A percentile compares a stretch with the other conserved stretches of the same genome.
Evolutionary conservation across 2,888 invertebrate genomes (phyloP).

Genomic region (Pandemis cinnamomeana): DNA sequence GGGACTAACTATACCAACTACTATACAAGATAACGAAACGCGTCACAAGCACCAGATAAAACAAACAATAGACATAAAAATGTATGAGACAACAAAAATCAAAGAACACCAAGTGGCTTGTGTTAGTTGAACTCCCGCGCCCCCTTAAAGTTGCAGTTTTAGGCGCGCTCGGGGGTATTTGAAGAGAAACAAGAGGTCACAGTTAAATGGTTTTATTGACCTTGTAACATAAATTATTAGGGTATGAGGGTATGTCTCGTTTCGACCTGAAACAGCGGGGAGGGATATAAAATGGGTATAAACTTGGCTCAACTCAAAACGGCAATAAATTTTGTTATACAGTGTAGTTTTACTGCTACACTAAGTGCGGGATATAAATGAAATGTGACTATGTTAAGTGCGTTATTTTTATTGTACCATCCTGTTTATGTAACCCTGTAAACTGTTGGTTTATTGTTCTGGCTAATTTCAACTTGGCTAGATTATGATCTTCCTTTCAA

Average conservation of each 20-base stretch:
- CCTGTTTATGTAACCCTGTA: conserved; percentile 1
- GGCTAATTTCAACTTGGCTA: not conserved
- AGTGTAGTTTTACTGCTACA: conserved; percentile 38
- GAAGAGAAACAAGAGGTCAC: conserved; percentile 16
- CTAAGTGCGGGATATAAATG: conserved; percentile 37
- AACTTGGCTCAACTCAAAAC: conserved; percentile 44
- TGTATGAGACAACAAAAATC: conserved; percentile 41
- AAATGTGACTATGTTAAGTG: conserved; percentile 38
- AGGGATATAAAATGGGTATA: conserved; percentile 53
- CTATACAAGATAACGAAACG: conserved; percentile 36
- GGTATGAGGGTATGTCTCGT: conserved; percentile 54
- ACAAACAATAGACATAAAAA: conserved; percentile 40
- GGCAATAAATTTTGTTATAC: conserved; percentile 42
- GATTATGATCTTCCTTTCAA: not conserved
- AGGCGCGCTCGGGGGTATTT: not conserved
- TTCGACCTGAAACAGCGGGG: conserved; percentile 56
- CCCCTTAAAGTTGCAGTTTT: not conserved
- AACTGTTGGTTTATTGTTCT: not conserved
- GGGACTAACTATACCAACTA: conserved; percentile 13
- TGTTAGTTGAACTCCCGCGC: conserved; percentile 16
- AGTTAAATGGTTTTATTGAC: conserved; percentile 46
- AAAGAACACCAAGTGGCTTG: conserved; percentile 23
- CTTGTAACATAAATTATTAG: conserved; percentile 54
- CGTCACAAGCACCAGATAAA: conserved; percentile 37
- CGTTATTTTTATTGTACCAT: conserved; percentile 19